These are phyloP conservation scores for Merops nubicus DNA, from an alignment of 2,113 vertebrate species.

Conservation along the genomic window DNA sequence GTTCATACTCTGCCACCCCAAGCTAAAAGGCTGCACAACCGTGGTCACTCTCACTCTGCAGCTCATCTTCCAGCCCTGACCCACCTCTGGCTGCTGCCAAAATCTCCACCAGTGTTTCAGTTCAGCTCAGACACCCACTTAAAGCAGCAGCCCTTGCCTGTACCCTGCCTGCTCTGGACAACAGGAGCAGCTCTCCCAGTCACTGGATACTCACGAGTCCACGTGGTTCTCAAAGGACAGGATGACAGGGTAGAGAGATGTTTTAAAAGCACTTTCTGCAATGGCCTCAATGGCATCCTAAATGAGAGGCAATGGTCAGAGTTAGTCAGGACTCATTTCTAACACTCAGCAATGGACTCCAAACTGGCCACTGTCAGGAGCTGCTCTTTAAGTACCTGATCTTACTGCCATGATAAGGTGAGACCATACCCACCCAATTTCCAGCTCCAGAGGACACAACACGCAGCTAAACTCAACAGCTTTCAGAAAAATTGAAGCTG, in stretches of 20 bases:
- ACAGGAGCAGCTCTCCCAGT: not conserved
- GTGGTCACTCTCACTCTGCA: not conserved
- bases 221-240: slow-evolving; percentile 98
- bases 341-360: not conserved
- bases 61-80: not conserved
- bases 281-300: slow-evolving; percentile 98
- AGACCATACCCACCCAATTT: too few species aligned
- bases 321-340: not conserved
- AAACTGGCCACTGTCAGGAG: not conserved
- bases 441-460: not conserved
- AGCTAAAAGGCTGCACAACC: not conserved
- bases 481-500: not conserved
- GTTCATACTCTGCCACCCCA: not conserved
- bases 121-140: not conserved
- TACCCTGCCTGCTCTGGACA: not conserved
- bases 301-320: not conserved
- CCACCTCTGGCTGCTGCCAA: not conserved
- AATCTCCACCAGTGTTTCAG: not conserved
- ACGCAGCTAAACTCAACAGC: not conserved
- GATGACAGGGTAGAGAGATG: slow-evolving; percentile 91
- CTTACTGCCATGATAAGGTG: not conserved
- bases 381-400: not conserved
- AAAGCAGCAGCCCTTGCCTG: not conserved
- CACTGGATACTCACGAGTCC: slow-evolving; percentile 87
- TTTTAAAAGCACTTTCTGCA: slow-evolving; percentile 97